A percentile compares a stretch with the other conserved stretches of the same genome.
phyloP scores from a whole-genome alignment of 2,797 vertebrate species.

The Acrocephalus scirpaceus region DNA sequence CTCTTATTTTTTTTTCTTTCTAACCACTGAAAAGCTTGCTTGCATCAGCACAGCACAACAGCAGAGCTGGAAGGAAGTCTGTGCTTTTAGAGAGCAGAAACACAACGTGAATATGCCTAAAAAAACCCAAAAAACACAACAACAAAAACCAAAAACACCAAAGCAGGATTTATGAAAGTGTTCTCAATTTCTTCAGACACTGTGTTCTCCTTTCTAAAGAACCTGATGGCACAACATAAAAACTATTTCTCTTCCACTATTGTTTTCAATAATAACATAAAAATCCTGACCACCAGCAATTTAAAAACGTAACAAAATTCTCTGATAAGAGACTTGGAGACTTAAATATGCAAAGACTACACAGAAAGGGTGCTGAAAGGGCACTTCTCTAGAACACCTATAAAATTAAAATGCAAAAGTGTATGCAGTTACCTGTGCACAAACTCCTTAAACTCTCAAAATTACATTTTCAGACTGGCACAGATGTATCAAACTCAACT shows the following conservation, averaged over 20 bases:
- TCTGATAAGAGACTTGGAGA: background rate
- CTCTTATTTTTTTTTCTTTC: background rate
- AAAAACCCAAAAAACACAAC: background rate
- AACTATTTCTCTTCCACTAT: background rate
- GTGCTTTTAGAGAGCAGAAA: background rate
- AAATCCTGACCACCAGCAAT: background rate
- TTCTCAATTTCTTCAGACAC: background rate
- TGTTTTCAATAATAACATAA: background rate
- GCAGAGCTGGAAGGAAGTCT: background rate
- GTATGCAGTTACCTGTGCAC: background rate
- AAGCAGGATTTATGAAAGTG: background rate
- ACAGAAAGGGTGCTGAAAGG: background rate
- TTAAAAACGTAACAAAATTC: constrained; percentile 20
- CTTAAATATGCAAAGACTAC: background rate
- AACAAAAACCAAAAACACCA: background rate
- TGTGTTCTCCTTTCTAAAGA: background rate
- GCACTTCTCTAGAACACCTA: background rate
- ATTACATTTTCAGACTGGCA: background rate
- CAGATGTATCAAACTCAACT: fast-evolving
- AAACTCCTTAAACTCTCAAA: background rate
- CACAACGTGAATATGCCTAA: background rate
- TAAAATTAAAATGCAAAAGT: background rate
- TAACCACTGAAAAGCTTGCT: background rate
- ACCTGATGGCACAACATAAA: background rate
- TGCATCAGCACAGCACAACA: background rate